These are phyloP conservation scores for Vimba vimba DNA, from an alignment of 2,113 vertebrate species.

Conservation along the genomic window DNA sequence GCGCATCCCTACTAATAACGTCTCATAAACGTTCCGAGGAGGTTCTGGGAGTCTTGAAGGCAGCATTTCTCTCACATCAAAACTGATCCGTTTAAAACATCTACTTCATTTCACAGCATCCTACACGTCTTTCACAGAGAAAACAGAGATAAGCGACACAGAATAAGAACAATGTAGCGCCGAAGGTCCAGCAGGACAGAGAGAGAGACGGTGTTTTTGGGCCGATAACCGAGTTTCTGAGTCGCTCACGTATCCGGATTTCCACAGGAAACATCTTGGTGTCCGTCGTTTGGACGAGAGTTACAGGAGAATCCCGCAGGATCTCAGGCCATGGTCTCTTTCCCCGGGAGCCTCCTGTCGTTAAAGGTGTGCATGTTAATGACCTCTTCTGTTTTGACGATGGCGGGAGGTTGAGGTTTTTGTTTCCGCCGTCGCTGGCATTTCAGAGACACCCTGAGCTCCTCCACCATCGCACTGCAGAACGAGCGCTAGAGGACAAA, in stretches of 20 bases:
- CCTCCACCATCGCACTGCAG: constrained; percentile 98
- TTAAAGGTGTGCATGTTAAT: constrained; percentile 99
- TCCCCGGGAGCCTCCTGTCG: constrained; percentile 97
- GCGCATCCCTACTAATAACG: too few relatives aligned
- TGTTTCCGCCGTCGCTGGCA: constrained; percentile 97
- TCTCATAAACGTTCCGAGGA: too few relatives aligned
- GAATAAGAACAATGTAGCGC: not conserved
- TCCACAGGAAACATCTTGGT: constrained; percentile 97
- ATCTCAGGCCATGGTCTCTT: constrained; percentile 97
- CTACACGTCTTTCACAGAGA: not conserved
- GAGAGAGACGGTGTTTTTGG: not conserved
- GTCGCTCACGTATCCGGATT: constrained; percentile 93
- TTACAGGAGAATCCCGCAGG: constrained; percentile 8
- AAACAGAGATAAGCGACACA: constrained; percentile 1
- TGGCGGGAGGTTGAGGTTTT: constrained; percentile 94
- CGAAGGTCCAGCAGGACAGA: too few relatives aligned
- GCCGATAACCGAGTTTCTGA: constrained; percentile 58
- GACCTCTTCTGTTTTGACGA: constrained; percentile 98
- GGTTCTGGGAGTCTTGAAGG: too few relatives aligned
- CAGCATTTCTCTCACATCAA: too few relatives aligned
- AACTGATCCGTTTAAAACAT: not conserved
- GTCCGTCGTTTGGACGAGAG: constrained; percentile 24
- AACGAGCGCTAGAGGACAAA: constrained; percentile 77
- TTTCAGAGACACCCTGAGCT: constrained; percentile 94
- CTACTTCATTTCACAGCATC: not conserved